These are phyloP conservation scores for Pavo muticus DNA, from an alignment of 2,113 vertebrate species.

Conservation along the genomic window DNA sequence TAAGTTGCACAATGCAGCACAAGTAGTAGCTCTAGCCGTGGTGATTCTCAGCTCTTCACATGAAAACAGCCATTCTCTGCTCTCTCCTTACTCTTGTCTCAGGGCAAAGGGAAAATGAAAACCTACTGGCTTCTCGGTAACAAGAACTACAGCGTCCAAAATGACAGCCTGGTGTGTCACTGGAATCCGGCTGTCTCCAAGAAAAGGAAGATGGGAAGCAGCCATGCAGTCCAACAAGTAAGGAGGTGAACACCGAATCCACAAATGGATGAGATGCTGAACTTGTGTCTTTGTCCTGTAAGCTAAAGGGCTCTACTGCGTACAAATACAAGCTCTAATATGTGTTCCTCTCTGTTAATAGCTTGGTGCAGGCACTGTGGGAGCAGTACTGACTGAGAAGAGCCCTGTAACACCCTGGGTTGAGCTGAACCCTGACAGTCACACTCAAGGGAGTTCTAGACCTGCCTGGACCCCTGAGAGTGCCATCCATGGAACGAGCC, in stretches of 20 bases:
- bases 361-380: slow-evolving; percentile 56
- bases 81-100: not conserved
- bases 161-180: slow-evolving; percentile 92
- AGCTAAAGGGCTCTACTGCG: not conserved
- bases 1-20: not conserved
- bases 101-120: slow-evolving; percentile 92
- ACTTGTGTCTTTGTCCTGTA: not conserved
- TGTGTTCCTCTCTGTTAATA: not conserved
- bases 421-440: not conserved
- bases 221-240: slow-evolving; percentile 76
- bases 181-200: slow-evolving; percentile 84
- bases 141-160: slow-evolving; percentile 91
- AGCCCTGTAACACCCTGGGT: slow-evolving; percentile 40
- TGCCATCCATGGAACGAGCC: not conserved
- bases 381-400: slow-evolving; percentile 59
- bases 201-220: slow-evolving; percentile 77
- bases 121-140: slow-evolving; percentile 92
- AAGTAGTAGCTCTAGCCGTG: not conserved
- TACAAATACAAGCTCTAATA: rapidly evolving
- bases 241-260: not conserved
- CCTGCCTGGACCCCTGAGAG: not conserved
- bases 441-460: not conserved
- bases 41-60: not conserved
- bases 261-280: not conserved
- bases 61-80: not conserved